phyloP scores from a whole-genome alignment of 1,140 invertebrate species.

The Lasioglossum baleicum region DNA sequence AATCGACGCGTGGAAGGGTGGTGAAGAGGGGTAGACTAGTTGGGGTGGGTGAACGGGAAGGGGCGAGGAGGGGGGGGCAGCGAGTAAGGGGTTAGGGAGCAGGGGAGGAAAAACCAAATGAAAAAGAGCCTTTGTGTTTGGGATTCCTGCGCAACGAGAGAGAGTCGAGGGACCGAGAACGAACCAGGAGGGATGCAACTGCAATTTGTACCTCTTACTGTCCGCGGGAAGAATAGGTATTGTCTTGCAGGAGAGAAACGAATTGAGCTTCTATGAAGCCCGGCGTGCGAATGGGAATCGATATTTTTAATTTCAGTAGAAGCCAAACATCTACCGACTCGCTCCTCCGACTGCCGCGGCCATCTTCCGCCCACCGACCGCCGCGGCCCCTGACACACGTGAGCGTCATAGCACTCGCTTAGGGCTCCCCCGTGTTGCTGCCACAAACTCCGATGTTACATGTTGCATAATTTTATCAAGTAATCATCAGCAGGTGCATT shows the following conservation, averaged over 20 bases:
- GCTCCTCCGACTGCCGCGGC: neutral
- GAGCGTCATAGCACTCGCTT: neutral
- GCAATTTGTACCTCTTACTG: conserved; percentile 81
- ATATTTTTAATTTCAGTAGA: conserved; percentile 81
- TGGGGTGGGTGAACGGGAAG: neutral
- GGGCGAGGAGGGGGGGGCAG: neutral
- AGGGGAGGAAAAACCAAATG: conserved; percentile 73
- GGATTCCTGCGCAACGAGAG: conserved; percentile 68
- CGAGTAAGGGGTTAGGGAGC: conserved; percentile 26
- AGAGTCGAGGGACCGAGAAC: conserved; percentile 41
- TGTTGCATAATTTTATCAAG: too few species aligned
- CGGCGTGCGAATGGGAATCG: conserved; percentile 78
- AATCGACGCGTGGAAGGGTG: conserved; percentile 25
- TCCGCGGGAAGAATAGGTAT: conserved; percentile 78
- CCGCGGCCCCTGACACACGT: neutral
- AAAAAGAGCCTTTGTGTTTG: conserved; percentile 78
- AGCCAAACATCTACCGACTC: conserved; percentile 76
- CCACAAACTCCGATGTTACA: too few species aligned
- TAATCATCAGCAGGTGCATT: too few species aligned
- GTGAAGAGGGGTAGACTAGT: neutral
- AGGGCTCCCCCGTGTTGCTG: conserved; percentile 16
- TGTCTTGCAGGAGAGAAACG: conserved; percentile 79
- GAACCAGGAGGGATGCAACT: conserved; percentile 69
- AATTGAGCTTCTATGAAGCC: conserved; percentile 78
- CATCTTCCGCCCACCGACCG: conserved; percentile 1